phyloP scores from a whole-genome alignment of 2,888 invertebrate species.

The Temnothorax rugatulus region DNA sequence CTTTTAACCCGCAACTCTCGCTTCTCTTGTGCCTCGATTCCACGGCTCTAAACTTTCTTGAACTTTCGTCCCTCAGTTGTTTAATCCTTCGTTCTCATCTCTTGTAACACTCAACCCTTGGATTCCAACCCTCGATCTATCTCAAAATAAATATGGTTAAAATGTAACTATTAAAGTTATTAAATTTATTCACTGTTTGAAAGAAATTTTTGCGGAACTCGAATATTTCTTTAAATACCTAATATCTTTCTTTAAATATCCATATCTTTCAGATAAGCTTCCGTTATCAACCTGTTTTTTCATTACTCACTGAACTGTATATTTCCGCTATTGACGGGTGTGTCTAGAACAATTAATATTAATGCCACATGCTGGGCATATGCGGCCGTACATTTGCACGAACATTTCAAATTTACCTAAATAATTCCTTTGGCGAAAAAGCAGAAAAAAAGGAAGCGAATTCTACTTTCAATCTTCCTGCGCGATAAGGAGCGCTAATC shows the following conservation, averaged over 20 bases:
- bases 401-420: neutral
- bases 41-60: neutral
- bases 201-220: neutral
- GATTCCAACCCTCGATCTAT: neutral
- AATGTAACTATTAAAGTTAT: neutral
- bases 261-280: conserved; percentile 1
- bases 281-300: neutral
- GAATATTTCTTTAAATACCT: neutral
- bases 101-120: neutral
- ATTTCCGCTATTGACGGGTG: neutral
- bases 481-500: neutral
- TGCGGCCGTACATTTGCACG: too few species aligned
- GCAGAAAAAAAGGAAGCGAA: neutral
- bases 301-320: neutral
- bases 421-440: neutral
- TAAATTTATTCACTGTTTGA: neutral
- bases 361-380: neutral
- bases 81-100: neutral
- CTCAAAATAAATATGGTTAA: neutral
- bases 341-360: neutral
- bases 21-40: neutral
- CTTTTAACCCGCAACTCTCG: conserved; percentile 3
- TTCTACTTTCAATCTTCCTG: neutral
- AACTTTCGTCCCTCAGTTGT: neutral
- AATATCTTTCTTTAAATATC: neutral